A percentile compares a stretch with the other conserved stretches of the same genome.
Evolutionary conservation across 2,888 invertebrate species (phyloP).

Genomic region (Polydrusus tereticollis): DNA sequence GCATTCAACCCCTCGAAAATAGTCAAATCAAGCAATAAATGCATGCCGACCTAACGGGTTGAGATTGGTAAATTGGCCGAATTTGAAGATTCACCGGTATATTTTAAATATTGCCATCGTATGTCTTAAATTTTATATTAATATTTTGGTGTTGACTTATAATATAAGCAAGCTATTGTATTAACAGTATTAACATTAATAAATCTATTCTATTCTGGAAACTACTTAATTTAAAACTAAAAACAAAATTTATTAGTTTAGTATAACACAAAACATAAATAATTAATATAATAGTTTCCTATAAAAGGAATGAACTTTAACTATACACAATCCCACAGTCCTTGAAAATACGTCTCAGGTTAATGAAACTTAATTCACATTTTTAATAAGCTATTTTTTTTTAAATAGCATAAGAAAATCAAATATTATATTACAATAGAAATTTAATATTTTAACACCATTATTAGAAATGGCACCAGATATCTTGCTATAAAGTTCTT

Average conservation of each 20-base stretch:
- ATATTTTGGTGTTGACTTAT: too few species aligned
- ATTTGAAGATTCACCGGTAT: too few species aligned
- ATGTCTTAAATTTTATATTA: too few species aligned
- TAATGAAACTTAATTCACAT: background rate
- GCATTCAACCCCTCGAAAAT: too few species aligned
- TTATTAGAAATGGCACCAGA: too few species aligned
- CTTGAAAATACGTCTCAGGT: conserved; percentile 15
- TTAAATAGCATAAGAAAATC: too few species aligned
- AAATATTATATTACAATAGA: background rate
- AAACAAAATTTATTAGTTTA: background rate
- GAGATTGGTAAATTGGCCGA: too few species aligned
- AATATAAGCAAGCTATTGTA: background rate
- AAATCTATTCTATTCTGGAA: too few species aligned
- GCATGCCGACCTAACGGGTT: too few species aligned
- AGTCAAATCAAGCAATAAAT: too few species aligned
- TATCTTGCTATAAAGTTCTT: too few species aligned
- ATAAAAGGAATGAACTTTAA: conserved; percentile 4
- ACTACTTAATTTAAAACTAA: background rate
- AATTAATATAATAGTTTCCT: background rate
- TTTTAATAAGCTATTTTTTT: background rate
- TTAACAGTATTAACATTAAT: background rate
- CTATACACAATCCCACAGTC: conserved; percentile 16
- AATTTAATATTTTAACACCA: background rate
- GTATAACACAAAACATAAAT: background rate
- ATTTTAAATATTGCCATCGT: too few species aligned